Evolutionary conservation across 2,888 invertebrate genomes (phyloP).

Genomic region (Ennomos quercinarius): DNA sequence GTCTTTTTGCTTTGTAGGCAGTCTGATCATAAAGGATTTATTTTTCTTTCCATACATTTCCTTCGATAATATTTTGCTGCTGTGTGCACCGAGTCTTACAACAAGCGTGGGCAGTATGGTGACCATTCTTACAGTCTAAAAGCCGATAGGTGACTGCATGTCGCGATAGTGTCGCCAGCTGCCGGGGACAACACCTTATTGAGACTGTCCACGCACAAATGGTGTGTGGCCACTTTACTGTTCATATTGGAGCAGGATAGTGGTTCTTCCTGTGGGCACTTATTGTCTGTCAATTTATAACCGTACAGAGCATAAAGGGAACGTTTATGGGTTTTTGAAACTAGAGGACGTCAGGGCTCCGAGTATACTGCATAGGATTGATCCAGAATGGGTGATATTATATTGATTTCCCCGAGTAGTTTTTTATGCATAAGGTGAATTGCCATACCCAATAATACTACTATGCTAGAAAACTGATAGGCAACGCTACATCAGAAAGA

Average conservation of each 20-base stretch:
- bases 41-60: background rate
- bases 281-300: constrained; percentile 7
- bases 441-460: no score
- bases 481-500: no score
- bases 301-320: no score
- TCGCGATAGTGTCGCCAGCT: constrained; percentile 67
- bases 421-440: no score
- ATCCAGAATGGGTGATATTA: no score
- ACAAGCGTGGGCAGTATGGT: constrained; percentile 61
- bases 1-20: no score
- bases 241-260: constrained; percentile 5
- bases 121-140: constrained; percentile 25
- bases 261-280: constrained; percentile 16
- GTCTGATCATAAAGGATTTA: no score
- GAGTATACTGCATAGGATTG: no score
- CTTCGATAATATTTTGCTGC: background rate
- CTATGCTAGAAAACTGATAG: no score
- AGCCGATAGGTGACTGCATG: constrained; percentile 50
- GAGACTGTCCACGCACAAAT: constrained; percentile 56
- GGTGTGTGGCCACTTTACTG: constrained; percentile 45
- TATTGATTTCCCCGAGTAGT: no score
- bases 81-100: constrained; percentile 46
- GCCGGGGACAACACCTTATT: constrained; percentile 64
- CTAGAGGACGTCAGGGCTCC: no score
- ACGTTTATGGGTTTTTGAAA: no score